Evolutionary conservation across 2,113 vertebrate species (phyloP).

Genomic region (Paedocypris sp.): DNA sequence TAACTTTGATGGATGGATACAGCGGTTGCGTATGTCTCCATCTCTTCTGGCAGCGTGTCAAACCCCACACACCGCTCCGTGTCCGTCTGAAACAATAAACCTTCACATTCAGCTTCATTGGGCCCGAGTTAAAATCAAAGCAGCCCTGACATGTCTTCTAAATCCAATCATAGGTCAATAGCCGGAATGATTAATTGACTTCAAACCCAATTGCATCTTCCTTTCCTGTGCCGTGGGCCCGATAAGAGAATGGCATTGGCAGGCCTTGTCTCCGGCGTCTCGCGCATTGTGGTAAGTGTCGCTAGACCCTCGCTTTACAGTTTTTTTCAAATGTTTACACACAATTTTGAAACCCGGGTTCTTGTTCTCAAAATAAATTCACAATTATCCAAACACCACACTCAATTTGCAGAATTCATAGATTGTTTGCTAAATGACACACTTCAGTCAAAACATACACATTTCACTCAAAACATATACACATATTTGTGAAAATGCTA

Average conservation of each 20-base stretch:
- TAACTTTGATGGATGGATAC: constrained; percentile 45
- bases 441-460: no score
- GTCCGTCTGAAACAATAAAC: constrained; percentile 47
- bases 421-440: no score
- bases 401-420: no score
- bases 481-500: no score
- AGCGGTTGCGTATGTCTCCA: constrained; percentile 40
- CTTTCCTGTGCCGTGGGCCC: constrained; percentile 29
- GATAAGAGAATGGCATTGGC: constrained; percentile 48
- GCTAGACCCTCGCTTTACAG: no score
- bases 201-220: constrained; percentile 43
- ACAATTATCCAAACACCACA: no score
- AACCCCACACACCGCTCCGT: constrained; percentile 25
- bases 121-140: constrained; percentile 49
- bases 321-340: no score
- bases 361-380: no score
- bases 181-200: constrained; percentile 48
- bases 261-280: constrained; percentile 33
- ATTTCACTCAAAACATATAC: no score
- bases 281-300: constrained; percentile 18
- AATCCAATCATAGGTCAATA: constrained; percentile 54
- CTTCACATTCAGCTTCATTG: constrained; percentile 46
- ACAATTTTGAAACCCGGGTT: no score
- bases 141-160: constrained; percentile 46
- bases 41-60: constrained; percentile 43